Percentiles rank a stretch among this genome's conserved stretches.
Evolutionary conservation across 2,888 invertebrate genomes (phyloP).

Genomic region (Drosophila tanythrix): DNA sequence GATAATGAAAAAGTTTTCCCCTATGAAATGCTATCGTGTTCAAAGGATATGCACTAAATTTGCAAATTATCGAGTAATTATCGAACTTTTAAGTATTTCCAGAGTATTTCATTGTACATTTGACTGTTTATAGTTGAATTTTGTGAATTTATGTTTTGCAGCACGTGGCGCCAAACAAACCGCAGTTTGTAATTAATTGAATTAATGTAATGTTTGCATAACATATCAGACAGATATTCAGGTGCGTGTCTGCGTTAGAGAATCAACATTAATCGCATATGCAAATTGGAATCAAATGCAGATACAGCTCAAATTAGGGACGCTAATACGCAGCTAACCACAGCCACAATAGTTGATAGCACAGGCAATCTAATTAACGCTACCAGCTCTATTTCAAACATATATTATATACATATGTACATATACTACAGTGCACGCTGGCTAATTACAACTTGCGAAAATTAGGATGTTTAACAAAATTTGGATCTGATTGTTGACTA

Average conservation of each 20-base stretch:
- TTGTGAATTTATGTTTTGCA: slow-evolving; percentile 11
- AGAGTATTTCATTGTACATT: slow-evolving; percentile 9
- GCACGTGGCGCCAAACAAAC: slow-evolving; percentile 41
- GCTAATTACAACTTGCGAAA: neutral
- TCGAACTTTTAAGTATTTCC: neutral
- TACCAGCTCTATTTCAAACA: neutral
- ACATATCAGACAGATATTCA: slow-evolving; percentile 18
- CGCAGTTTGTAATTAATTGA: slow-evolving; percentile 71
- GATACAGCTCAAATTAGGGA: slow-evolving; percentile 45
- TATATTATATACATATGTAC: neutral
- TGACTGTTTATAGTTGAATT: neutral
- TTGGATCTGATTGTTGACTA: neutral
- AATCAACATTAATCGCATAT: slow-evolving; percentile 48
- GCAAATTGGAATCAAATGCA: slow-evolving; percentile 55
- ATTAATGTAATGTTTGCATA: slow-evolving; percentile 41
- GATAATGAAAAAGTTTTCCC: neutral
- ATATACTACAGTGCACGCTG: neutral
- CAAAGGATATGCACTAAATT: neutral
- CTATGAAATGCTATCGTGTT: neutral
- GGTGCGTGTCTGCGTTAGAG: slow-evolving; percentile 9
- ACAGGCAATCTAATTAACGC: slow-evolving; percentile 38
- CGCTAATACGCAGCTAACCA: slow-evolving; percentile 43
- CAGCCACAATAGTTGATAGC: slow-evolving; percentile 32
- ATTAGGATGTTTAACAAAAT: neutral
- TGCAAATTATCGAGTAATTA: neutral